Base-by-base conservation (phyloP, 2,888 invertebrate genomes). In the Leptura quadrifasciata region DNA sequence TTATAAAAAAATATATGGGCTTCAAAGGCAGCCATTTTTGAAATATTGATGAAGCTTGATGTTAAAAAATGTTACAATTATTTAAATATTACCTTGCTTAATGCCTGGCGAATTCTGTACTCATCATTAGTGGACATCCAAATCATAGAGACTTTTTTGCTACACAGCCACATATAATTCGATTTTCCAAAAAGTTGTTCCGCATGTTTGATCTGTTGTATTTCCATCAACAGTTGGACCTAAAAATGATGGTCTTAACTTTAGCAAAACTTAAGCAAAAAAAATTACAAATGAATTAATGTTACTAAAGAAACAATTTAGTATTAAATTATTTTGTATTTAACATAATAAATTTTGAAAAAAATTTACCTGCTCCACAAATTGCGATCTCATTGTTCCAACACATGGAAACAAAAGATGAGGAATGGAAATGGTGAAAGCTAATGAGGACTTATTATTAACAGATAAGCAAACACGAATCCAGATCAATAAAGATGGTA, bases 151-250 rank as follows among this genome's bases (percentile, higher is more conserved):
- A 79, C 77, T 61, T 80, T 84, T 74, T 82, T 87, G 39, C 84
- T 86, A 57, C 83, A 84, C 21, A 88, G 78, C 88, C 88, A 88
- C 76, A 81, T 82, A 68, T 87, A 88, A 72, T 87, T 87, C 4
- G 83, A 84, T 67, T 85, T 85, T 6, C 82, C 83, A 55, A 82
- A 82, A 52, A 82, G 72, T 15, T 78, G 77, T 75, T 86, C 85
- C 0, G 81, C 77, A 58, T 79, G 80, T 77, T 85, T 86, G 10
- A 85, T 83, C 71, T 86, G 86, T 72, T 87, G 88, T 1, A 83
- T 83, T 60, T 86, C 85, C 88, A 88, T 88, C 61, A 88, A 79
- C 57, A 84, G 80, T 81, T 87, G 86, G 10, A 88, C 83, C 88
- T 87, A 60, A 76, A 80, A 81, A 60, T 64, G 20, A 17, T 52